phyloP scores from a whole-genome alignment of 2,113 vertebrate genomes.

The Grallaria varia region DNA sequence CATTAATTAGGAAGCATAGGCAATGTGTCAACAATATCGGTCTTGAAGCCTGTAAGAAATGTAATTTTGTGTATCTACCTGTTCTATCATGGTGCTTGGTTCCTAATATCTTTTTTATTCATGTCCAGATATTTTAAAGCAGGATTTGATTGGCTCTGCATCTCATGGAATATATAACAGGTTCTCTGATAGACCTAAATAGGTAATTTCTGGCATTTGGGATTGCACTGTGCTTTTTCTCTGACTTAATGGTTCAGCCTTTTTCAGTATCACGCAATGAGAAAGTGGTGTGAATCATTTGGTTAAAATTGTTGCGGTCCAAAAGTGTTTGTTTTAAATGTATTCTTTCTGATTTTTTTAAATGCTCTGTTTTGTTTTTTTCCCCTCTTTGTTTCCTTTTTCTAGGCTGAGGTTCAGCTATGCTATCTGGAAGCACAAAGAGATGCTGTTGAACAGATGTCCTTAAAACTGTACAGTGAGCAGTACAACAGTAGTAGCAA shows the following conservation, averaged over 20 bases:
- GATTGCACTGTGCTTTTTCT: not conserved
- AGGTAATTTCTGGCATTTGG: constrained; percentile 23
- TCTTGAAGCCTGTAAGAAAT: not conserved
- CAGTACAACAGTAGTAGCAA: constrained; percentile 80
- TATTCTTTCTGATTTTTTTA: constrained; percentile 40
- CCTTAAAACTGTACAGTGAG: constrained; percentile 85
- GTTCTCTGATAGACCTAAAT: constrained; percentile 31
- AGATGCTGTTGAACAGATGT: constrained; percentile 92
- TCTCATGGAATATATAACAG: not conserved
- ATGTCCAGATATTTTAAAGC: not conserved
- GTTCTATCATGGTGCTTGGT: not conserved
- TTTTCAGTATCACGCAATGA: constrained; percentile 8
- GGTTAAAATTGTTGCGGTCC: constrained; percentile 8
- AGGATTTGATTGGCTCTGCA: not conserved
- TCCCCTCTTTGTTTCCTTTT: constrained; percentile 65
- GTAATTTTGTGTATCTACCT: not conserved
- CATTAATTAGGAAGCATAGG: not conserved
- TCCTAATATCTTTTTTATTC: not conserved
- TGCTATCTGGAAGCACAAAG: constrained; percentile 85
- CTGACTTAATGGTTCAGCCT: not conserved
- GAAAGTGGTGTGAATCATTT: not conserved
- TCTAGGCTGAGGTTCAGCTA: constrained; percentile 81
- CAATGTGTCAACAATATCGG: not conserved
- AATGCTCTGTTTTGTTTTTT: not conserved
- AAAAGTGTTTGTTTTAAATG: constrained; percentile 53